Evolutionary conservation across 2,113 vertebrate genomes (phyloP).

Genomic region (Seriola aureovittata): DNA sequence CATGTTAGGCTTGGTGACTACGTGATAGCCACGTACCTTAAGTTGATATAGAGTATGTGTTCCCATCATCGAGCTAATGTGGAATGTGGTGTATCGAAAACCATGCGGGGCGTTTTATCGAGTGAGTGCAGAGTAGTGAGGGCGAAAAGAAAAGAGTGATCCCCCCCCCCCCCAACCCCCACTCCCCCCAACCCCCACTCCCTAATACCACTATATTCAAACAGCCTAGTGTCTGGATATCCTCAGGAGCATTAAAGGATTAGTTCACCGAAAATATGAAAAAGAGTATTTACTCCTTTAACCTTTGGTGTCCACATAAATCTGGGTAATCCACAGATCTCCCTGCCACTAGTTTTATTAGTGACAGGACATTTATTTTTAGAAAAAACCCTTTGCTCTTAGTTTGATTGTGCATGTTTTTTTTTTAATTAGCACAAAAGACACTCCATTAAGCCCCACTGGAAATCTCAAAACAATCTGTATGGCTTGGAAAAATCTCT

Average conservation of each 20-base stretch:
- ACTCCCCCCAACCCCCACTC: neutral
- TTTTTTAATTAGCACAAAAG: neutral
- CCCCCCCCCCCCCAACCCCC: neutral
- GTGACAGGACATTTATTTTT: neutral
- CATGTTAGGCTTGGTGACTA: conserved; percentile 19
- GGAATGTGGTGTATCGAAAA: conserved; percentile 31
- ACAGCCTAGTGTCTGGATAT: conserved; percentile 40
- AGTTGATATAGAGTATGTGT: conserved; percentile 13
- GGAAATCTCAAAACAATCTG: neutral
- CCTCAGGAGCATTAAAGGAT: conserved; percentile 34
- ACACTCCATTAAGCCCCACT: neutral
- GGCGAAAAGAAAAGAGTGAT: conserved; percentile 10
- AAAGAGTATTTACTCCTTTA: neutral
- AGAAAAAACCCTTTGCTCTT: neutral
- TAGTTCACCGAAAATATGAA: neutral
- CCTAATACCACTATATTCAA: conserved; percentile 16
- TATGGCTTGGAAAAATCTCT: neutral
- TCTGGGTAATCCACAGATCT: neutral
- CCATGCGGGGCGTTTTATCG: neutral
- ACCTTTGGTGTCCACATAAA: neutral
- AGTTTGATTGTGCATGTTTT: neutral
- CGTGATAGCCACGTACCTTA: conserved; percentile 10
- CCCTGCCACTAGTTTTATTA: neutral
- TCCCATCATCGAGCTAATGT: neutral
- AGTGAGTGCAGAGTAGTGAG: neutral